Conservation (phyloP, 2,797 vertebrate species). For the Iguana delicatissima region DNA sequence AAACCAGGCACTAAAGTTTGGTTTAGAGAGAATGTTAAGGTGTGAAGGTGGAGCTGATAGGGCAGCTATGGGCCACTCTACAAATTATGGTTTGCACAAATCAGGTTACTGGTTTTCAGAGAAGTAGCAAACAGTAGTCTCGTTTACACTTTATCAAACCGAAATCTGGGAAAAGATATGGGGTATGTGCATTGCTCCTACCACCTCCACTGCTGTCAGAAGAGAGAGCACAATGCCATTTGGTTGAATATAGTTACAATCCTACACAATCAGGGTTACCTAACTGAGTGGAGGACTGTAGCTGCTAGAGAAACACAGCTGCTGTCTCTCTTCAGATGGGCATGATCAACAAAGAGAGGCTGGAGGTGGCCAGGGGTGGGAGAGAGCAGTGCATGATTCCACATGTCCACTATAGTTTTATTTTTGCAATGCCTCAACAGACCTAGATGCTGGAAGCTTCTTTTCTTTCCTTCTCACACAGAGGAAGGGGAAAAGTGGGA, state of each 20-base stretch:
- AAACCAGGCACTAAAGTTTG: too few species aligned
- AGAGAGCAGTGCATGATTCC: not conserved
- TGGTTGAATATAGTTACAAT: not conserved
- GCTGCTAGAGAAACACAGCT: not conserved
- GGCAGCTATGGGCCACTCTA: not conserved
- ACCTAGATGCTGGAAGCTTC: not conserved
- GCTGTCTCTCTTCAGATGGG: not conserved
- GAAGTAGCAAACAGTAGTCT: not conserved
- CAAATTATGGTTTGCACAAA: not conserved
- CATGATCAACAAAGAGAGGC: not conserved
- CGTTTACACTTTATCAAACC: not conserved
- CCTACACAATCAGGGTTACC: too few species aligned
- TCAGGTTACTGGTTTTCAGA: not conserved
- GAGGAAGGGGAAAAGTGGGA: not conserved
- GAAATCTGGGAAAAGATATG: not conserved
- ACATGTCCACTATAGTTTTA: not conserved
- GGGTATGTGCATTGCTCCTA: not conserved
- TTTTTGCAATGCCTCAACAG: not conserved
- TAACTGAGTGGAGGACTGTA: too few species aligned
- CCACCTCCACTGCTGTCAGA: not conserved
- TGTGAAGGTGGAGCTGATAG: too few species aligned
- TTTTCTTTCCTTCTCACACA: not conserved
- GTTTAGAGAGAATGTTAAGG: too few species aligned
- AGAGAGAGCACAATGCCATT: not conserved
- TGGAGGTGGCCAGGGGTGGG: not conserved